A percentile compares a stretch with the other conserved stretches of the same genome.
phyloP scores from a whole-genome alignment of 2,113 vertebrate genomes.

The Alexandromys fortis region DNA sequence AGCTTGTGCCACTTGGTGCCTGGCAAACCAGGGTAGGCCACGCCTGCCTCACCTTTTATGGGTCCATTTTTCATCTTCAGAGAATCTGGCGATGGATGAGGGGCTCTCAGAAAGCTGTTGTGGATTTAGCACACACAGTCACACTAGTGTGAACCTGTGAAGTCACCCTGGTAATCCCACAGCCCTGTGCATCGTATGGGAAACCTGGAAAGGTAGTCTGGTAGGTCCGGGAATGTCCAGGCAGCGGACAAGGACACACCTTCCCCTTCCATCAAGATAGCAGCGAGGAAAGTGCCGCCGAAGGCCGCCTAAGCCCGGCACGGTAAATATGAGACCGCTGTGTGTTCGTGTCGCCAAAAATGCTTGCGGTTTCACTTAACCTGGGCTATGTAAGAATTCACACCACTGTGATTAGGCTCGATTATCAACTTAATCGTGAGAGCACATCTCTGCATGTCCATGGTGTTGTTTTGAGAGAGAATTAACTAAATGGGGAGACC shows the following conservation, averaged over 20 bases:
- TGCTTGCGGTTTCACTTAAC: not conserved
- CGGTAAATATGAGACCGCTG: not conserved
- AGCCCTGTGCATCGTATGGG: not conserved
- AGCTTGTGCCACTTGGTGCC: not conserved
- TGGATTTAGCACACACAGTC: not conserved
- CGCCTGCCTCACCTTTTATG: not conserved
- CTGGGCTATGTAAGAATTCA: not conserved
- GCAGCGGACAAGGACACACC: not conserved
- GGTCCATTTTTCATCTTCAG: not conserved
- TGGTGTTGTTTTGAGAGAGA: not conserved
- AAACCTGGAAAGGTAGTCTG: not conserved
- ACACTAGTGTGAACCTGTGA: not conserved
- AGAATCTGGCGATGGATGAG: not conserved
- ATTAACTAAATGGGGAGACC: too few species aligned
- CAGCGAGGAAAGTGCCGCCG: not conserved
- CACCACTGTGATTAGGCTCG: not conserved
- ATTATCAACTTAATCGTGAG: not conserved
- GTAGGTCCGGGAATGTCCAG: not conserved
- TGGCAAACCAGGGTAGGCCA: not conserved
- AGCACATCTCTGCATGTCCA: too few species aligned
- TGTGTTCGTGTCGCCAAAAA: not conserved
- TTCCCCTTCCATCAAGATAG: not conserved
- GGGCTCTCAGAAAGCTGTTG: not conserved
- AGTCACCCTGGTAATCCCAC: not conserved
- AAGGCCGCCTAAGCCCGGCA: too few species aligned